Evolutionary conservation across 1,140 invertebrate species (phyloP).

Genomic region (Eriocheir sinensis): DNA sequence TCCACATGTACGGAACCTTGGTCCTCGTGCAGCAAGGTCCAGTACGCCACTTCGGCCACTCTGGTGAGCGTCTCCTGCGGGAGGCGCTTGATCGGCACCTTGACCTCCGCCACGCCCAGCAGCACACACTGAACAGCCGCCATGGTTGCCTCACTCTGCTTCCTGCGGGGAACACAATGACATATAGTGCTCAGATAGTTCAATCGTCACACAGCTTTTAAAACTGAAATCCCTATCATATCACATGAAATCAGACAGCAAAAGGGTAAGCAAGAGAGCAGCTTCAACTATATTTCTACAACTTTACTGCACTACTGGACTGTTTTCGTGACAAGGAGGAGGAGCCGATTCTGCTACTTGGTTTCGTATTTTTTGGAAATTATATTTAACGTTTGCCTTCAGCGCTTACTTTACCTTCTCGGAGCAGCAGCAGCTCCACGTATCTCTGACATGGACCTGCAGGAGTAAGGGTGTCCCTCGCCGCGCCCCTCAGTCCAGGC

Average conservation of each 20-base stretch:
- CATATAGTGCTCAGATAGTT: neutral
- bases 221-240: too few species aligned
- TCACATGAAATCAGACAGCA: too few species aligned
- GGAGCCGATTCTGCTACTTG: neutral
- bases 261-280: too few species aligned
- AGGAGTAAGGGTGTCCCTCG: too few species aligned
- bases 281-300: too few species aligned
- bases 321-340: neutral
- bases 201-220: too few species aligned
- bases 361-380: too few species aligned
- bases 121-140: conserved; percentile 51
- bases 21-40: conserved; percentile 33
- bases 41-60: conserved; percentile 47
- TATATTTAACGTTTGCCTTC: neutral
- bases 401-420: neutral
- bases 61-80: conserved; percentile 39
- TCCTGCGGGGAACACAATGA: neutral
- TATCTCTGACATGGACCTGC: neutral
- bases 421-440: neutral
- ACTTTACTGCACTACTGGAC: too few species aligned
- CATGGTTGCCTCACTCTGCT: conserved; percentile 55
- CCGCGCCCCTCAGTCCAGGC: neutral
- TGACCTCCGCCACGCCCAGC: conserved; percentile 75
- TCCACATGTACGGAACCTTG: neutral
- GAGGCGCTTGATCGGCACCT: conserved; percentile 64